Evolutionary conservation across 2,888 invertebrate genomes (phyloP), one percentile per base, ranked within the genome.

Genomic region (Tridacna gigas): DNA sequence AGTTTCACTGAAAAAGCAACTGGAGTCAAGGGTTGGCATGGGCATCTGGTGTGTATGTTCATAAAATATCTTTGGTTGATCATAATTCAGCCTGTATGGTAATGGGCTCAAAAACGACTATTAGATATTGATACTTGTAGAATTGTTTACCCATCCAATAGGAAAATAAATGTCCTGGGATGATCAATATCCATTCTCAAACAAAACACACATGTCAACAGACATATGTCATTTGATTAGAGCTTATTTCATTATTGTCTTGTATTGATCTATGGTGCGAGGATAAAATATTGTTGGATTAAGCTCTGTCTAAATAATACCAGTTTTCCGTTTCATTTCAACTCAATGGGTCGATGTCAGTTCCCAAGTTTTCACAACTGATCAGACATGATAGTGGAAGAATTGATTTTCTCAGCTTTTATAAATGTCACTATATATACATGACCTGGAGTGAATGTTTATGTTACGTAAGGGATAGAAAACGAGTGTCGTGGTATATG

Each of bases 361-460:
- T 56, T 56, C 20, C 56, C 56, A 3, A 20, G 56, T 20, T 56
- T 20, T 56, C 56, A 56, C 20, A 20, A 56, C 3, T 56, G 18
- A 56, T 15, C 56, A 15, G 18, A 20, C 5, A 56, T 37, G 37
- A 15, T 56, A 20, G 56, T 56, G 56, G 18, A 20, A 20, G 56
- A 56, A 56, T 56, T 56, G 56, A 56, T 56, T 56, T 56, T 56
- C 56, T 20, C 3, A 11, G 56, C 56, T 56, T 56, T 56, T 5
- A 56, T 56, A 56, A 20, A 15, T 20, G 67, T 67, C 67, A 67
- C 45, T 67, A 45, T 67, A 67, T 37, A 13, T 67, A 67, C 45
- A 45, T 45, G 67, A 37, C 45, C 45, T 67, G 67, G n/a, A 67
- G n/a, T 37, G 37, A 37, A 37, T 37, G 2, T 37, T 37, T 37